phyloP scores from a whole-genome alignment of 2,113 vertebrate genomes.

The Capreolus pygargus region DNA sequence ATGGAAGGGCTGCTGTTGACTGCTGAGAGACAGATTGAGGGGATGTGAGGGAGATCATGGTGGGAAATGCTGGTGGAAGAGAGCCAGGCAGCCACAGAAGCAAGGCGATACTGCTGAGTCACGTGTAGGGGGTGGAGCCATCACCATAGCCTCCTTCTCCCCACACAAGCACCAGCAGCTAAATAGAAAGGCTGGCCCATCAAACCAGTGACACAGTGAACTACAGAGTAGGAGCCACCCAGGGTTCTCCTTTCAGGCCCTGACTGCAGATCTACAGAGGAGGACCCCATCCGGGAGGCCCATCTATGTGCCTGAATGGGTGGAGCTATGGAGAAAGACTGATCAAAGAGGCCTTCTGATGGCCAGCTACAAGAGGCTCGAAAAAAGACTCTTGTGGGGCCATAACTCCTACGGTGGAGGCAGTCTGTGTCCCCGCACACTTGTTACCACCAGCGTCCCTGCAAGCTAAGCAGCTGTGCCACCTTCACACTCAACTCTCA shows the following conservation, averaged over 20 bases:
- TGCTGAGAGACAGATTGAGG: not conserved
- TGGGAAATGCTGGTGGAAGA: not conserved
- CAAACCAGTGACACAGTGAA: not conserved
- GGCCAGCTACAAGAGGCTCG: accelerated
- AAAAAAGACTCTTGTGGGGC: too few species aligned
- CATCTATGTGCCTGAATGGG: not conserved
- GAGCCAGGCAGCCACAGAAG: not conserved
- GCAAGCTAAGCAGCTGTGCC: not conserved
- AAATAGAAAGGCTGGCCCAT: not conserved
- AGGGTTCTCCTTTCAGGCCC: not conserved
- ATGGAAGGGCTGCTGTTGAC: not conserved
- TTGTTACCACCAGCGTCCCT: accelerated
- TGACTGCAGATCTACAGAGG: not conserved
- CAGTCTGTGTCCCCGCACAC: not conserved
- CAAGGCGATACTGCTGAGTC: not conserved
- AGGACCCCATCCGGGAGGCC: not conserved
- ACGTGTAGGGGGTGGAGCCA: not conserved
- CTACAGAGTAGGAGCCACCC: not conserved
- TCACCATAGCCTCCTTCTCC: not conserved
- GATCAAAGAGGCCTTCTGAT: not conserved
- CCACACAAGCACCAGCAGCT: not conserved
- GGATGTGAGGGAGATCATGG: not conserved
- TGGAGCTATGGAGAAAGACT: too few species aligned
- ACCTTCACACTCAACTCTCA: not conserved
- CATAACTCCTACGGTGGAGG: too few species aligned